A percentile compares a stretch with the other conserved stretches of the same genome.
These are phyloP conservation scores for Acrossocheilus fasciatus DNA, from an alignment of 2,797 vertebrate genomes.

Conservation along the genomic window DNA sequence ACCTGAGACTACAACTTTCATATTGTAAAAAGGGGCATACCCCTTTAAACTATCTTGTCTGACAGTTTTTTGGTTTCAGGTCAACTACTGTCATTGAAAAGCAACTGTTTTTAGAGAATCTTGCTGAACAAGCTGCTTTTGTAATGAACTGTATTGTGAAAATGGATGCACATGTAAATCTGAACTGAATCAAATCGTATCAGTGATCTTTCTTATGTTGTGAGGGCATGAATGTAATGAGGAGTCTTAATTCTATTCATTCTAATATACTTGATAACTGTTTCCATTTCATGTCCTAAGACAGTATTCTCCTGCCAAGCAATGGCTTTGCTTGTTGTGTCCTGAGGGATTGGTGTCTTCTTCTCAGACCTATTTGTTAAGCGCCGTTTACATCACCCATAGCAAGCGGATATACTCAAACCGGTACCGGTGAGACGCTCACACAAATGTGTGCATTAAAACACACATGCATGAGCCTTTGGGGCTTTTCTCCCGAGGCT, in stretches of 20 bases:
- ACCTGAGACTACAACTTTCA: neutral
- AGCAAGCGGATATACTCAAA: neutral
- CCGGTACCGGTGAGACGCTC: neutral
- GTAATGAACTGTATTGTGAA: neutral
- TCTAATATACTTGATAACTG: neutral
- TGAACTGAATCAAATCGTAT: neutral
- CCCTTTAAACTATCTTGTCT: neutral
- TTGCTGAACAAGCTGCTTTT: neutral
- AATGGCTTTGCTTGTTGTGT: neutral
- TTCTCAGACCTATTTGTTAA: constrained; percentile 25
- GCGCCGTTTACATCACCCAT: neutral
- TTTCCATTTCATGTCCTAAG: constrained; percentile 6
- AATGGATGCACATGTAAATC: neutral
- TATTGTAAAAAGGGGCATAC: neutral
- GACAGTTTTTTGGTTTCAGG: neutral
- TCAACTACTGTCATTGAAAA: too few relatives aligned
- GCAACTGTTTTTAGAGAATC: neutral
- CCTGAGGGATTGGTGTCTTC: neutral
- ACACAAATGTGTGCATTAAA: neutral
- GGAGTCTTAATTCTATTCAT: neutral
- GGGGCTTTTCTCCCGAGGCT: constrained; percentile 14
- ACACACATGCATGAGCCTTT: neutral
- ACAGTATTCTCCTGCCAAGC: neutral
- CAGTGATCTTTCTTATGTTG: neutral
- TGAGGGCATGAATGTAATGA: neutral